Evolutionary conservation across 2,797 vertebrate genomes (phyloP).

Genomic region (Pagetopsis macropterus): DNA sequence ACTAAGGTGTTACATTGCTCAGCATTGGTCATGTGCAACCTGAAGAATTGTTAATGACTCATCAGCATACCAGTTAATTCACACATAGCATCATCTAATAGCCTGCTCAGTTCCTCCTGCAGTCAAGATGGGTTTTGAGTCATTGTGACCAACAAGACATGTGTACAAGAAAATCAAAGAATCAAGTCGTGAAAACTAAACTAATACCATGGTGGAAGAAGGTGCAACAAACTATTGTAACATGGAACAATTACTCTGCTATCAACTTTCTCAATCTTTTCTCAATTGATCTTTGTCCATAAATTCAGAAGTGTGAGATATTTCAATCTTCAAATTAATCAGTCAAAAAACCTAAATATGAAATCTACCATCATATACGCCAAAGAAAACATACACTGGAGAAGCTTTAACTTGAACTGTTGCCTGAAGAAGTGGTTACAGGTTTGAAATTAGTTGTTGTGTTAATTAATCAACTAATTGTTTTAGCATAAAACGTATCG

Average conservation of each 20-base stretch:
- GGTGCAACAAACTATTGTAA: too few relatives aligned
- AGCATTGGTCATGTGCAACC: slow-evolving; percentile 66
- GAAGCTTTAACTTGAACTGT: neutral
- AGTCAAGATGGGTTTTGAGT: slow-evolving; percentile 36
- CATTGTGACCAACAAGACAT: slow-evolving; percentile 32
- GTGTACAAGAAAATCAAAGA: slow-evolving; percentile 17
- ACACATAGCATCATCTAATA: slow-evolving; percentile 54
- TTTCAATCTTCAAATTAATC: neutral
- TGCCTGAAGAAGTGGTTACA: neutral
- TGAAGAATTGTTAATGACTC: slow-evolving; percentile 69
- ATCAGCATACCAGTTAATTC: slow-evolving; percentile 53
- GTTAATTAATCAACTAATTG: neutral
- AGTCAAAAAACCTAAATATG: too few relatives aligned
- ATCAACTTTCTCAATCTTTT: neutral
- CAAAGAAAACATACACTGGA: neutral
- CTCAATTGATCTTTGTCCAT: too few relatives aligned
- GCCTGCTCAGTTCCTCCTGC: slow-evolving; percentile 42
- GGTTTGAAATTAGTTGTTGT: neutral
- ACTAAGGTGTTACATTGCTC: slow-evolving; percentile 71
- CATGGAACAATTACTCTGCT: too few relatives aligned
- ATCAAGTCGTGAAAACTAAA: slow-evolving; percentile 7
- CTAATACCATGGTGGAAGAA: neutral
- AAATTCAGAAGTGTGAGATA: neutral
- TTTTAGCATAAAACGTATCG: neutral
- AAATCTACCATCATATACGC: neutral